These are phyloP conservation scores for Eretmocerus hayati DNA, from an alignment of 2,888 invertebrate species.

Conservation along the genomic window DNA sequence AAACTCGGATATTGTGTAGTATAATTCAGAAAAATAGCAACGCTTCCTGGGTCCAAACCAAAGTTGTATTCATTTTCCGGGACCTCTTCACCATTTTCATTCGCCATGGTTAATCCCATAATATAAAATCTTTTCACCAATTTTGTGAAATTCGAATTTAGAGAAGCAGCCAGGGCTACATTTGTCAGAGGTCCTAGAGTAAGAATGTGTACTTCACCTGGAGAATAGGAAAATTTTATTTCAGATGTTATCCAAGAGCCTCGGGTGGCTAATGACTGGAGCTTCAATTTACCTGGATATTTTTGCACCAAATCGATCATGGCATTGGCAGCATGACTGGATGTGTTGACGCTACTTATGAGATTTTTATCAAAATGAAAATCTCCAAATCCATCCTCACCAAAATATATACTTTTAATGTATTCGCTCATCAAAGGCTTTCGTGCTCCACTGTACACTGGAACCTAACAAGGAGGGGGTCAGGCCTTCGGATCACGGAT, in stretches of 20 bases:
- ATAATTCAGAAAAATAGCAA: slow-evolving; percentile 49
- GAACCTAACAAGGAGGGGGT: slow-evolving; percentile 48
- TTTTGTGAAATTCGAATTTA: slow-evolving; percentile 38
- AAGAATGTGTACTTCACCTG: slow-evolving; percentile 42
- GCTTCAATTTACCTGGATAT: slow-evolving; percentile 33
- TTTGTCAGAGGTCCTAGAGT: slow-evolving; percentile 53
- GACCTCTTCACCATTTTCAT: slow-evolving; percentile 35
- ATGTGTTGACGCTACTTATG: slow-evolving; percentile 31
- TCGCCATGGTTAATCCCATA: slow-evolving; percentile 36
- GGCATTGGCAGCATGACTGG: slow-evolving; percentile 45
- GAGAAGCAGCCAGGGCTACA: slow-evolving; percentile 49
- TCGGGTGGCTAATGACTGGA: too few species aligned
- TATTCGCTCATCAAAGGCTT: slow-evolving; percentile 37
- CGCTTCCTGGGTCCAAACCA: slow-evolving; percentile 54
- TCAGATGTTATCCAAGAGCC: too few species aligned
- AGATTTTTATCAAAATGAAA: slow-evolving; percentile 41
- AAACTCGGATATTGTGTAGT: background rate
- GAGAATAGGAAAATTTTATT: too few species aligned
- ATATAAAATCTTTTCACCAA: slow-evolving; percentile 36
- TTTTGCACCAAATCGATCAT: slow-evolving; percentile 42
- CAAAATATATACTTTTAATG: slow-evolving; percentile 36
- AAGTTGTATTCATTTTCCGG: slow-evolving; percentile 56
- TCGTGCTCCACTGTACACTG: slow-evolving; percentile 47
- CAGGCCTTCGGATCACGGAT: too few species aligned
- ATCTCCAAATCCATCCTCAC: slow-evolving; percentile 51